phyloP scores from a whole-genome alignment of 2,113 vertebrate genomes.

The Rallus limicola region DNA sequence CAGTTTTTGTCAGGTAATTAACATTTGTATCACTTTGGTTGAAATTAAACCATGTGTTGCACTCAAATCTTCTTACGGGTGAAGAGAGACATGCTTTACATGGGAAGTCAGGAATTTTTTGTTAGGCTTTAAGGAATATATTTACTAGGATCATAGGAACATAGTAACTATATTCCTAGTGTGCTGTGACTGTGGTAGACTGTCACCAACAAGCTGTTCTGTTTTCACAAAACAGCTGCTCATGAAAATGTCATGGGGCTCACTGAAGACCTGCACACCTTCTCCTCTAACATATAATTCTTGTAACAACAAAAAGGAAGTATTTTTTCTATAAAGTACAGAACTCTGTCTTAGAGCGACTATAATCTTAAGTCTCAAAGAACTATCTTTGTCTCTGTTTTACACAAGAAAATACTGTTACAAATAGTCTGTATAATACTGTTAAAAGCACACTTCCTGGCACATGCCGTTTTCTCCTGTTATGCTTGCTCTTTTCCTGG shows the following conservation, averaged over 20 bases:
- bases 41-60: not conserved
- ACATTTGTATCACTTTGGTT: not conserved
- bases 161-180: not conserved
- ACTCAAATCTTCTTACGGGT: not conserved
- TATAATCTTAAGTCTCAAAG: not conserved
- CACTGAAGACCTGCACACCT: not conserved
- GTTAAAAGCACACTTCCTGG: not conserved
- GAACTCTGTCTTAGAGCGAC: not conserved
- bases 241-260: not conserved
- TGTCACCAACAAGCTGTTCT: not conserved
- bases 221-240: not conserved
- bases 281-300: not conserved
- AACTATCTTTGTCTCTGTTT: not conserved
- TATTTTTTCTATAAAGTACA: not conserved
- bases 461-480: not conserved
- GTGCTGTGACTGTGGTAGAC: not conserved
- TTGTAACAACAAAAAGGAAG: not conserved
- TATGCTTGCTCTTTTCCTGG: not conserved
- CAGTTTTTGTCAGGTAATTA: constrained; percentile 90
- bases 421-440: not conserved
- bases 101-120: not conserved
- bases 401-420: not conserved
- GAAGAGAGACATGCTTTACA: not conserved
- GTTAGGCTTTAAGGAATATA: not conserved
- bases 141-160: not conserved